Percentiles rank a stretch among this genome's conserved stretches.
Evolutionary conservation across 1,140 invertebrate genomes (phyloP).

Genomic region (Zeugodacus cucurbitae): DNA sequence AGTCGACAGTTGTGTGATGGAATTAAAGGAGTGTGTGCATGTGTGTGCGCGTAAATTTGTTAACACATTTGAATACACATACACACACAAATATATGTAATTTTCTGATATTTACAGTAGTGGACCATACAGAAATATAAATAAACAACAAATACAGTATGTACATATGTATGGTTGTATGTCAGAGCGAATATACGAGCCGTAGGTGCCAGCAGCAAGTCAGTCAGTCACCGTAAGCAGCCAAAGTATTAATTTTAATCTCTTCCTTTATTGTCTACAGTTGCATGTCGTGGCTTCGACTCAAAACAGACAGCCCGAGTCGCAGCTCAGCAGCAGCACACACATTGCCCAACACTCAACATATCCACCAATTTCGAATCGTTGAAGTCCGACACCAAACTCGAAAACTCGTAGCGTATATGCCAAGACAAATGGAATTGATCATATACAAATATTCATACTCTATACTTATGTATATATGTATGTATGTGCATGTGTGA

Average conservation of each 20-base stretch:
- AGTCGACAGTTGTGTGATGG: conserved; percentile 10
- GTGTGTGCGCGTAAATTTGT: neutral
- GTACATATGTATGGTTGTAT: neutral
- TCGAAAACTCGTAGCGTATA: neutral
- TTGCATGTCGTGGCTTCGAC: neutral
- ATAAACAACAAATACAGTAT: neutral
- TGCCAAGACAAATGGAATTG: neutral
- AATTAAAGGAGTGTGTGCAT: conserved; percentile 16
- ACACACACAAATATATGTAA: neutral
- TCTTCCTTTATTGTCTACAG: conserved; percentile 40
- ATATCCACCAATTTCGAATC: neutral
- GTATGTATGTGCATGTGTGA: neutral
- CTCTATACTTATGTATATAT: neutral
- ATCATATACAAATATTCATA: neutral
- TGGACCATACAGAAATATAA: neutral
- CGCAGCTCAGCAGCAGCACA: neutral
- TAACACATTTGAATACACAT: neutral
- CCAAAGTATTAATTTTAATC: conserved; percentile 41
- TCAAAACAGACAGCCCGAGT: neutral
- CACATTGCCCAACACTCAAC: neutral
- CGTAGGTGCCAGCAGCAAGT: conserved; percentile 17
- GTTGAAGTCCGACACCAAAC: neutral
- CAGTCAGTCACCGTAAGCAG: conserved; percentile 7
- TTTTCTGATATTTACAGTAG: conserved; percentile 11
- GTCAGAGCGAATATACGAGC: neutral